Conservation (phyloP, 2,113 vertebrate genomes). For the Excalfactoria chinensis region DNA sequence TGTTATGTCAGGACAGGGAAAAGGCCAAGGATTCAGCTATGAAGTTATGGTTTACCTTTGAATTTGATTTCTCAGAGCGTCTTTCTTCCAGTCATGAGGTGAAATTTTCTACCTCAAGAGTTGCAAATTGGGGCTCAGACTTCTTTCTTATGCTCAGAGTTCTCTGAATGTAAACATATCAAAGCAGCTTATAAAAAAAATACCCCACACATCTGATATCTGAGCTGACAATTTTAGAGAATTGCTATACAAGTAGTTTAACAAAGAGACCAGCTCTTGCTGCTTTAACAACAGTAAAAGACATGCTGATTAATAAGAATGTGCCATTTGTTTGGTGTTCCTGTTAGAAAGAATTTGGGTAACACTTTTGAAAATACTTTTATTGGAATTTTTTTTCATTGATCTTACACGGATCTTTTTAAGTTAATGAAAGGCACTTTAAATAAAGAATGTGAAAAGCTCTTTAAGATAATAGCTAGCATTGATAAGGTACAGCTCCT, state of each 20-base stretch:
- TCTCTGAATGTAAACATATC: background rate
- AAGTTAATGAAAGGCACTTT: background rate
- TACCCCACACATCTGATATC: background rate
- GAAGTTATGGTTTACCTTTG: background rate
- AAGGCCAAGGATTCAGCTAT: background rate
- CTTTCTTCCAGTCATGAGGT: background rate
- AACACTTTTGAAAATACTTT: background rate
- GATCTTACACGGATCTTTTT: rapidly evolving
- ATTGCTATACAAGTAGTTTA: background rate
- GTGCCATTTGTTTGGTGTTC: background rate
- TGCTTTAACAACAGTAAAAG: background rate
- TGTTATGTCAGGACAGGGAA: background rate
- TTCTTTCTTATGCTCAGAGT: background rate
- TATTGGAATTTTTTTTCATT: background rate
- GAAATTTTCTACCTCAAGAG: background rate
- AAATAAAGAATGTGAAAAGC: background rate
- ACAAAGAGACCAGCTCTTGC: background rate
- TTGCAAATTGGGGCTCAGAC: background rate
- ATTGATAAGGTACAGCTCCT: background rate
- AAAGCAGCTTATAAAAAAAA: background rate
- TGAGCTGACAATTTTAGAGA: background rate
- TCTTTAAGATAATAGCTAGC: background rate
- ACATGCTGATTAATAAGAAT: background rate
- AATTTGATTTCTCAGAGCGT: background rate
- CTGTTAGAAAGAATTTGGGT: background rate